These are phyloP conservation scores for Ephialtes manifestator DNA, from an alignment of 2,888 invertebrate genomes.

Conservation along the genomic window DNA sequence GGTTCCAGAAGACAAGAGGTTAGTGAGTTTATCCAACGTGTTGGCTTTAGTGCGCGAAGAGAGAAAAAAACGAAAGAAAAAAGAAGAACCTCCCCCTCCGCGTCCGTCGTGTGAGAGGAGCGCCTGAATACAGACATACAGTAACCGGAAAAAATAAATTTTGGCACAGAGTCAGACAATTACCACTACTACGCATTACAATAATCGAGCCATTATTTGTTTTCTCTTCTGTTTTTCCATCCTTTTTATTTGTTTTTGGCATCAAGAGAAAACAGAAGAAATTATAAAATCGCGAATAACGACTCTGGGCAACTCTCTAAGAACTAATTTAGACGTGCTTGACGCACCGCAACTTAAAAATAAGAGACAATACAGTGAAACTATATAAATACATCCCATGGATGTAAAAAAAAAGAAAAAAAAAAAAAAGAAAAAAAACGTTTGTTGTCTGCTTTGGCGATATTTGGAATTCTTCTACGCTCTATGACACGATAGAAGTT, in stretches of 20 bases:
- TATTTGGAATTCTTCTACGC: conserved; percentile 82
- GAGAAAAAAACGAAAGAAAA: conserved; percentile 7
- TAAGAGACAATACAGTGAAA: conserved; percentile 79
- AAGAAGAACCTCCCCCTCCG: conserved; percentile 19
- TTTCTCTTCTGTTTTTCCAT: not conserved
- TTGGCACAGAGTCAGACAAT: conserved; percentile 4
- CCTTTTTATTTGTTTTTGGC: conserved; percentile 18
- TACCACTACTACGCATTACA: conserved; percentile 19
- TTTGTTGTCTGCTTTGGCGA: conserved; percentile 79
- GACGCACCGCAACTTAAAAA: conserved; percentile 74
- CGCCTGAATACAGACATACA: conserved; percentile 15
- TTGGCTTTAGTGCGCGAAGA: conserved; percentile 73
- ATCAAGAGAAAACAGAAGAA: conserved; percentile 22
- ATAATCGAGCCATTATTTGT: not conserved
- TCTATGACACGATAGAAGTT: conserved; percentile 82
- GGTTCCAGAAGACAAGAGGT: conserved; percentile 81
- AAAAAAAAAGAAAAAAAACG: conserved; percentile 2
- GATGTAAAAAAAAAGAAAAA: conserved; percentile 79
- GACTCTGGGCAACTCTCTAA: conserved; percentile 71
- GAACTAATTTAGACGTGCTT: conserved; percentile 80
- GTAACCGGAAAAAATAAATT: not conserved
- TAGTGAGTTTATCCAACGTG: conserved; percentile 82
- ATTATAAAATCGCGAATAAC: conserved; percentile 67
- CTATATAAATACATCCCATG: conserved; percentile 82
- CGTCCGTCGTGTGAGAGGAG: conserved; percentile 18